Percentiles rank a stretch among this genome's conserved stretches.
phyloP scores from a whole-genome alignment of 2,888 invertebrate species.

The Euzetes globulus region DNA sequence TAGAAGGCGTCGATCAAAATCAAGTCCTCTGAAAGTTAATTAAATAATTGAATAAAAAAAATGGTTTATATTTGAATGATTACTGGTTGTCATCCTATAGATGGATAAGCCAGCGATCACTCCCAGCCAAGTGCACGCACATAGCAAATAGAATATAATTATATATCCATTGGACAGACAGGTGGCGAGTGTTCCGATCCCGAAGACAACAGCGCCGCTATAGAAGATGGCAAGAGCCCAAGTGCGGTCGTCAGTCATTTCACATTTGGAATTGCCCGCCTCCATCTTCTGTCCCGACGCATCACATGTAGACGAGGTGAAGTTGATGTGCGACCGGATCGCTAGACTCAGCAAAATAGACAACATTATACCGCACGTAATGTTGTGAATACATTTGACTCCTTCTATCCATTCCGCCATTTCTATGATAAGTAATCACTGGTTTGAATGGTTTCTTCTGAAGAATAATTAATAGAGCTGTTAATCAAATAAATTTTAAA shows the following conservation, averaged over 20 bases:
- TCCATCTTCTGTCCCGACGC: not conserved
- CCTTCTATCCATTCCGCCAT: not conserved
- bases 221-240: slow-evolving; percentile 6
- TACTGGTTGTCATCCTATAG: not conserved
- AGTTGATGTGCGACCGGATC: not conserved
- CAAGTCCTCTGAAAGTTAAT: not conserved
- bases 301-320: not conserved
- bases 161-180: not conserved
- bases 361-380: not conserved
- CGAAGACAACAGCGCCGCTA: not conserved
- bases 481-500: no score
- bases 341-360: not conserved
- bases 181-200: not conserved
- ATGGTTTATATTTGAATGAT: not conserved
- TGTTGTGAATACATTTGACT: not conserved
- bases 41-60: not conserved
- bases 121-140: not conserved
- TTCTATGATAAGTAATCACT: no score
- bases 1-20: not conserved
- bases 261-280: not conserved
- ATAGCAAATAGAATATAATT: not conserved
- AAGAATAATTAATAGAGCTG: no score
- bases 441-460: no score
- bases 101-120: not conserved
- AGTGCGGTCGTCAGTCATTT: not conserved